Evolutionary conservation across 37 sponge, comb jelly and placozoan genomes (phyloP).

Genomic region (Sycon ciliatum): DNA sequence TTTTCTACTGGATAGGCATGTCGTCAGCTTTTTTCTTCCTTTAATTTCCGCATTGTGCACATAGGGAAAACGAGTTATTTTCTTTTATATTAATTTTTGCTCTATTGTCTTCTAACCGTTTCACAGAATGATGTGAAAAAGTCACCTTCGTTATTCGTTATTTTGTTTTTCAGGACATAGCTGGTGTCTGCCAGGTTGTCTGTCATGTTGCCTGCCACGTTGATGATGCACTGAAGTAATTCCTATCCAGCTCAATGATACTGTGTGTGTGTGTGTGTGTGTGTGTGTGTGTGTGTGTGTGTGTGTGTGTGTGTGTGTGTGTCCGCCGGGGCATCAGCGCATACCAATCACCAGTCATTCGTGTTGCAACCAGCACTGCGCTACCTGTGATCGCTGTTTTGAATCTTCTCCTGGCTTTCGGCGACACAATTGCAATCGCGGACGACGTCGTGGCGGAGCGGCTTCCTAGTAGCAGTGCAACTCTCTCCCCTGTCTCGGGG

Average conservation of each 20-base stretch:
- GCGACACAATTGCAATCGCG: no score
- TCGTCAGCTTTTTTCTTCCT: no score
- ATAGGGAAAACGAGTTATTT: background rate
- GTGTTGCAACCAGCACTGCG: no score
- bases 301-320: constrained; percentile 30
- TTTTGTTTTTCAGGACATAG: background rate
- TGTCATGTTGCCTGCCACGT: constrained; percentile 13
- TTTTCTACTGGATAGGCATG: no score
- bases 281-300: constrained; percentile 39
- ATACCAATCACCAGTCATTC: background rate
- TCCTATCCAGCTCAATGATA: background rate
- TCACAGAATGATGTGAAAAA: background rate
- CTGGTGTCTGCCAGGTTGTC: constrained; percentile 1
- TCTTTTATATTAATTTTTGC: background rate
- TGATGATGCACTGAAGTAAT: no score
- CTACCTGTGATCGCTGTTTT: no score
- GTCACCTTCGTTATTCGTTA: background rate
- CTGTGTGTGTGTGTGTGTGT: constrained; percentile 32
- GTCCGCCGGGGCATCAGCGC: constrained; percentile 3
- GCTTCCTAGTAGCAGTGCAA: no score
- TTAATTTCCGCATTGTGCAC: no score
- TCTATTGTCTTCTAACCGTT: background rate
- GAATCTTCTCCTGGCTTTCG: no score
- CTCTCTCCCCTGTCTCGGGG: no score
- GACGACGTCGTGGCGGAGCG: no score